Evolutionary conservation across 2,113 vertebrate genomes (phyloP), one percentile per base, ranked within the genome.

Genomic region (Nothobranchius kuhntae): DNA sequence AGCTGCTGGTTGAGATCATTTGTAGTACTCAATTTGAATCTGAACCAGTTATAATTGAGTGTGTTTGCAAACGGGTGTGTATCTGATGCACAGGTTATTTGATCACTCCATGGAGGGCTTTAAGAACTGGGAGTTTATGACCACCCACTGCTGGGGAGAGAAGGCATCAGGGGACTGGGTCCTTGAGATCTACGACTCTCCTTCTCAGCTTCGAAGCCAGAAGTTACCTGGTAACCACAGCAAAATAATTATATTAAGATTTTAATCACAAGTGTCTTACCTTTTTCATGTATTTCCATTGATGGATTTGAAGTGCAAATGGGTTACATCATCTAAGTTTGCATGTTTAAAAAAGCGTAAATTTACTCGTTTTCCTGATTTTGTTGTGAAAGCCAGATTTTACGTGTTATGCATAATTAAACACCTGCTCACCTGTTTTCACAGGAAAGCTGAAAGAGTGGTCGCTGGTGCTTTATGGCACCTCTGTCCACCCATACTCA

Each of bases 91-190:
- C 91, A 99, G 98, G 90, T 89, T 99, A 72, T 99, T 99, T 92
- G 98, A 99, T 90, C 96, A 99, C 92, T 99, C 98, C 74, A 98
- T 97, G 95, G 98, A 99, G 92, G 98, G 98, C 58, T 99, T 99
- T 92, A 99, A 98, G 91, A 98, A 98, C 90, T 99, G 98, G 98
- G 97, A 99, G 85, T 99, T 99, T 78, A 99, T 99, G 98, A 99
- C 98, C 70, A 98, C 98, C 81, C 98, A 99, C 77, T 98, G 95
- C 84, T 99, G 98, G 98, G 96, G 96, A 71, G 98, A 99, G 89
- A 96, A 96, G 89, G 96, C 97, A 15, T 93, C 94, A 14, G 98
- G 98, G 65, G 96, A 98, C 84, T 99, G 98, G 97, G 89, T 98
- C 78, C 94, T 99, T 68, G 97, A 99, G 91, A 97, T 99, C 85